Percentiles rank a stretch among this genome's conserved stretches.
phyloP scores from a whole-genome alignment of 2,113 vertebrate genomes.

The Acanthisitta chloris region DNA sequence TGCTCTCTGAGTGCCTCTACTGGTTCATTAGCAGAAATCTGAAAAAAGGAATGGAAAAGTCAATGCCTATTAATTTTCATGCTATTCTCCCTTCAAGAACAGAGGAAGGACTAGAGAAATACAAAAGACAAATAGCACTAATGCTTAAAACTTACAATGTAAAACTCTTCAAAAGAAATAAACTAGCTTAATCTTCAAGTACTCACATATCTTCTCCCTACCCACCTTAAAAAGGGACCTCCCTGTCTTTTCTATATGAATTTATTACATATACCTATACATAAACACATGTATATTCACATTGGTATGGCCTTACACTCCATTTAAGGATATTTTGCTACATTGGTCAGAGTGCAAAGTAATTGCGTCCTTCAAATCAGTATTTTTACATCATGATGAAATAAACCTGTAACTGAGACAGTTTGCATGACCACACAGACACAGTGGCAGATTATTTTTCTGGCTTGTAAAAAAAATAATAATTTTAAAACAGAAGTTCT shows the following conservation, averaged over 20 bases:
- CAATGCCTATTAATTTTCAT: neutral
- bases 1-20: neutral
- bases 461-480: slow-evolving; percentile 93
- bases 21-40: neutral
- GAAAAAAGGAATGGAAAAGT: neutral
- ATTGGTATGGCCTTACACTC: slow-evolving; percentile 90
- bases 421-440: slow-evolving; percentile 88
- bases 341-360: slow-evolving; percentile 83
- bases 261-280: slow-evolving; percentile 40
- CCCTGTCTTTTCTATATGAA: slow-evolving; percentile 58
- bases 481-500: slow-evolving; percentile 71
- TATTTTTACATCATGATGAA: slow-evolving; percentile 79
- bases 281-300: neutral
- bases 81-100: neutral
- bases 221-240: neutral
- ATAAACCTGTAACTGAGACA: slow-evolving; percentile 74
- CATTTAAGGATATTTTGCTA: slow-evolving; percentile 79
- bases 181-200: neutral
- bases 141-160: fast-evolving
- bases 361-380: slow-evolving; percentile 76
- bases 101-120: neutral
- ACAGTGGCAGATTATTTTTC: slow-evolving; percentile 89
- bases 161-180: neutral
- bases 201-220: neutral
- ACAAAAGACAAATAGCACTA: neutral